These are phyloP conservation scores for Cervus canadensis DNA, from an alignment of 2,113 vertebrate genomes.

Conservation along the genomic window DNA sequence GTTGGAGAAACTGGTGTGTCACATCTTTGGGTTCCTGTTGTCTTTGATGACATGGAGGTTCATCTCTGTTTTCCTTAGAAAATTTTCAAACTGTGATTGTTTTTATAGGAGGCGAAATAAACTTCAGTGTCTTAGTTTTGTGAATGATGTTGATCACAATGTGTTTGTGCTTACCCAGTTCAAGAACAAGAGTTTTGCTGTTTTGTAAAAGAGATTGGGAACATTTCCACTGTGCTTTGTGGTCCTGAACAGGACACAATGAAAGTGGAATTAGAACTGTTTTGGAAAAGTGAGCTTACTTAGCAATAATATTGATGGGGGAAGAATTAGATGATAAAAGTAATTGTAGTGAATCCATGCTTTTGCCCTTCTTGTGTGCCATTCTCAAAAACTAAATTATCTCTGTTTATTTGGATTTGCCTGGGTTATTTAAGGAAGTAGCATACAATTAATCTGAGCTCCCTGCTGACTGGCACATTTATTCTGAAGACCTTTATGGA, in stretches of 20 bases:
- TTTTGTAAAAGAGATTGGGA: background rate
- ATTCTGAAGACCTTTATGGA: background rate
- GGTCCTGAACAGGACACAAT: no score
- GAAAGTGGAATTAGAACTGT: no score
- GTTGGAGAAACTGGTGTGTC: background rate
- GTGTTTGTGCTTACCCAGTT: background rate
- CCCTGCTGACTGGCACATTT: background rate
- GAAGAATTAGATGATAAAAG: no score
- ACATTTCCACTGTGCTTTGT: no score
- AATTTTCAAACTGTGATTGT: background rate
- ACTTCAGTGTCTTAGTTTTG: background rate
- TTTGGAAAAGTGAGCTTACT: background rate
- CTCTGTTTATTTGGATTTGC: no score
- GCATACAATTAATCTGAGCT: background rate
- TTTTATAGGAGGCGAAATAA: background rate
- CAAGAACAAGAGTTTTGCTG: background rate
- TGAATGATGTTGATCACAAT: background rate
- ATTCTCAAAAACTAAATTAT: no score
- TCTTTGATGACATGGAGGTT: background rate
- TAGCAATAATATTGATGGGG: no score
- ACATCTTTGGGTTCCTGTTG: background rate
- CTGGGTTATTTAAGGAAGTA: no score
- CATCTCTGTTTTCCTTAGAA: background rate
- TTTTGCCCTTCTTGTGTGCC: no score
- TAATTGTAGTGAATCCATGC: no score